Evolutionary conservation across 2,888 invertebrate genomes (phyloP).

Genomic region (Aspidiotus destructor): DNA sequence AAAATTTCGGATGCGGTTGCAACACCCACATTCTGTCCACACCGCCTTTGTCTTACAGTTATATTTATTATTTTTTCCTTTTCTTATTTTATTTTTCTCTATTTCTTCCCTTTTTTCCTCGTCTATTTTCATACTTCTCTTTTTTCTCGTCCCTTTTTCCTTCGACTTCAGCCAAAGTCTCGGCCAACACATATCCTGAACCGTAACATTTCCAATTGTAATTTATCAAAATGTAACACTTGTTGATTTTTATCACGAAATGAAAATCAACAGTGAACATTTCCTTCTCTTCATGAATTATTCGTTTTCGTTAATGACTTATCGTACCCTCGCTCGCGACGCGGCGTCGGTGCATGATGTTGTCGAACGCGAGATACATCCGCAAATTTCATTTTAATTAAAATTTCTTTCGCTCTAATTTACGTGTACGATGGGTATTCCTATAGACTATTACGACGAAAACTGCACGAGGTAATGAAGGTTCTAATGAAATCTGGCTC

Average conservation of each 20-base stretch:
- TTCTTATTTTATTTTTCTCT: background rate
- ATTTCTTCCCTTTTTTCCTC: background rate
- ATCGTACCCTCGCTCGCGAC: background rate
- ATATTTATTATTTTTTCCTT: constrained; percentile 1
- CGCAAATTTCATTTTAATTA: constrained; percentile 8
- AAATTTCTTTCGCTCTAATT: background rate
- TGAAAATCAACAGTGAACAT: background rate
- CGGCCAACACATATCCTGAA: background rate
- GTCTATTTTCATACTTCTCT: background rate
- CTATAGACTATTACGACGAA: background rate
- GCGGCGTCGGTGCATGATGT: background rate
- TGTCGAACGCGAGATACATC: background rate
- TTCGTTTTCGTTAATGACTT: constrained; percentile 11
- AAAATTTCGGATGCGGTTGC: constrained; percentile 28
- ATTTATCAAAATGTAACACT: constrained; percentile 30
- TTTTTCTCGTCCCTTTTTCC: background rate
- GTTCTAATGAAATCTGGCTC: no score
- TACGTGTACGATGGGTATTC: background rate
- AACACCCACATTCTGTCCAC: constrained; percentile 28
- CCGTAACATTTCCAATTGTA: constrained; percentile 3
- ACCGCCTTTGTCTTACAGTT: constrained; percentile 5
- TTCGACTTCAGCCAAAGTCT: background rate
- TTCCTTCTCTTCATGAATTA: constrained; percentile 18
- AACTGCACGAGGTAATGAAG: no score
- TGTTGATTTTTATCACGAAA: constrained; percentile 18